These are phyloP conservation scores for Ceramica pisi DNA, from an alignment of 2,888 invertebrate species.

Conservation along the genomic window DNA sequence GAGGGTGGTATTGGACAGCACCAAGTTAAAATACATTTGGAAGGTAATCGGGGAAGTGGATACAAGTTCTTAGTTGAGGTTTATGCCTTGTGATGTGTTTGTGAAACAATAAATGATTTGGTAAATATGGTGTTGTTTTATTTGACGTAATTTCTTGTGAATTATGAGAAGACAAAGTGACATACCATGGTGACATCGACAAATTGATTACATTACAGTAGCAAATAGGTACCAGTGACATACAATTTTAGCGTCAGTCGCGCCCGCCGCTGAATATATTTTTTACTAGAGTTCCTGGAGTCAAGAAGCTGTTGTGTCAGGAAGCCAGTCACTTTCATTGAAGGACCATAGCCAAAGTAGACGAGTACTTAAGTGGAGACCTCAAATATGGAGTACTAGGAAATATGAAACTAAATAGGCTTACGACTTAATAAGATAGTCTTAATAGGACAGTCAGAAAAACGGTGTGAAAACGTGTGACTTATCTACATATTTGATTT, in stretches of 20 bases:
- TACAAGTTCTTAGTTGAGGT: constrained; percentile 70
- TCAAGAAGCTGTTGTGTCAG: background rate
- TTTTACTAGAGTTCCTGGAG: too few relatives aligned
- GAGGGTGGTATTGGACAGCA: constrained; percentile 66
- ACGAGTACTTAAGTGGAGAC: background rate
- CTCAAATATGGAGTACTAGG: background rate
- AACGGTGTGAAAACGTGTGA: too few relatives aligned
- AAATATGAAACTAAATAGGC: too few relatives aligned
- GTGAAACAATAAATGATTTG: constrained; percentile 1
- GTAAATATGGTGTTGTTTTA: constrained; percentile 3
- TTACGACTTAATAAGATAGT: too few relatives aligned
- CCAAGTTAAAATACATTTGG: constrained; percentile 66
- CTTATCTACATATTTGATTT: too few relatives aligned
- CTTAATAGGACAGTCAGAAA: too few relatives aligned
- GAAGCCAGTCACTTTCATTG: background rate
- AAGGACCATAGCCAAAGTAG: background rate
- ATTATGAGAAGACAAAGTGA: too few relatives aligned
- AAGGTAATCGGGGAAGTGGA: constrained; percentile 61
- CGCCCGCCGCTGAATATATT: too few relatives aligned
- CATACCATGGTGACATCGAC: too few relatives aligned
- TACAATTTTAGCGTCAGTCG: too few relatives aligned
- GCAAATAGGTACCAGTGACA: too few relatives aligned
- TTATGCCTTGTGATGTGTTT: constrained; percentile 54
- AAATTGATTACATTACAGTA: too few relatives aligned
- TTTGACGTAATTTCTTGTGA: background rate